These are phyloP conservation scores for Drosophila neocordata DNA, from an alignment of 1,140 invertebrate genomes.

Conservation along the genomic window DNA sequence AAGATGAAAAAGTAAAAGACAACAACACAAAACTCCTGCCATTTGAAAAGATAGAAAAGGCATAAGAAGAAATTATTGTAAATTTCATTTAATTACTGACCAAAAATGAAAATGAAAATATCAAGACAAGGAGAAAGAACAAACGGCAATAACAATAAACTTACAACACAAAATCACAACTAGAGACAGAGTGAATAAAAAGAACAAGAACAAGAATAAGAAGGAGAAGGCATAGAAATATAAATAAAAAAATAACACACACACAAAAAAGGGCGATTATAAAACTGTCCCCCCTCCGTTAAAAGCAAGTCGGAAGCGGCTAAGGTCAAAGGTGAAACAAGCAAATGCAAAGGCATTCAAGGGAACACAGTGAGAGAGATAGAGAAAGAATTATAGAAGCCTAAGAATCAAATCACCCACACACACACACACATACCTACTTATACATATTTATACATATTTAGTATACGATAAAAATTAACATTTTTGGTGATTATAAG, in stretches of 20 bases:
- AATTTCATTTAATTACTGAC: slow-evolving; percentile 76
- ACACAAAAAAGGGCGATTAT: slow-evolving; percentile 15
- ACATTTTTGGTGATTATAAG: slow-evolving; percentile 2
- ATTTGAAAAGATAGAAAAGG: slow-evolving; percentile 10
- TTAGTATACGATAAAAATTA: background rate
- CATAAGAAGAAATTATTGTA: slow-evolving; percentile 72
- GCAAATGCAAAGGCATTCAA: background rate
- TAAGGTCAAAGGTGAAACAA: slow-evolving; percentile 4
- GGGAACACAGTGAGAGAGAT: background rate
- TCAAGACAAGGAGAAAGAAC: slow-evolving; percentile 27
- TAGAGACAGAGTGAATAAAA: background rate
- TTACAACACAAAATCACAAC: slow-evolving; percentile 37
- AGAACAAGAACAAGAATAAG: background rate
- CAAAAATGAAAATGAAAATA: slow-evolving; percentile 61
- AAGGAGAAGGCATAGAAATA: background rate
- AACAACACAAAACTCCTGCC: background rate
- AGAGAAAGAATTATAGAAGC: background rate
- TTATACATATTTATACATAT: background rate
- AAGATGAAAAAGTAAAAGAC: slow-evolving; percentile 5
- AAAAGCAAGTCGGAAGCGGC: slow-evolving; percentile 7
- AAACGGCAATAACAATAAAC: slow-evolving; percentile 17
- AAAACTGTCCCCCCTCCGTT: slow-evolving; percentile 1
- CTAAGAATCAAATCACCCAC: background rate
- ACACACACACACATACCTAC: background rate
- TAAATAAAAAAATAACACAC: no score